Conservation (phyloP, 2,797 vertebrate genomes). For the Spheniscus humboldti region DNA sequence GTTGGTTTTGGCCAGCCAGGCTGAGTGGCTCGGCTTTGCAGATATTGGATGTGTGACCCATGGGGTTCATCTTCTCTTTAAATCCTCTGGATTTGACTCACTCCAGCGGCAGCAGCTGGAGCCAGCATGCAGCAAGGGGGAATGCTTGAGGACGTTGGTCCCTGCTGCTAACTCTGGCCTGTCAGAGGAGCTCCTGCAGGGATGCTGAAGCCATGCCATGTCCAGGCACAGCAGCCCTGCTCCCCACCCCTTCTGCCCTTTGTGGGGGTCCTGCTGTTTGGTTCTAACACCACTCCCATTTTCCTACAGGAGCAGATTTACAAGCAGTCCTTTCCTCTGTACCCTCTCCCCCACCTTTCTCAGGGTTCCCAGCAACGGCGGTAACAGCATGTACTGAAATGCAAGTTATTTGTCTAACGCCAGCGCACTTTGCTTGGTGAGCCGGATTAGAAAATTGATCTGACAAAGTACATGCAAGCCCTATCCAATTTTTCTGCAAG, state of each 20-base stretch:
- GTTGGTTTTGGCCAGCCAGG: neutral
- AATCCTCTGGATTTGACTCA: neutral
- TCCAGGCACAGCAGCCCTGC: neutral
- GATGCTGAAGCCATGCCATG: neutral
- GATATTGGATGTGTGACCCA: neutral
- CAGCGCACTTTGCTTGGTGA: neutral
- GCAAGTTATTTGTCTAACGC: neutral
- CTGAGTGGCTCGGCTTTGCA: neutral
- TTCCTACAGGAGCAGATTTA: neutral
- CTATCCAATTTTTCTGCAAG: neutral
- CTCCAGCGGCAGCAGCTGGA: neutral
- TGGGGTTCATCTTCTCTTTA: neutral
- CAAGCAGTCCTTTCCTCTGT: neutral
- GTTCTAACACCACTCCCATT: neutral
- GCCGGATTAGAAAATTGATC: neutral
- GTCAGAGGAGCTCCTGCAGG: neutral
- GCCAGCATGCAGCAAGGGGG: neutral
- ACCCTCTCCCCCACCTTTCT: neutral
- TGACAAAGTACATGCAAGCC: neutral
- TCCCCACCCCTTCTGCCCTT: neutral
- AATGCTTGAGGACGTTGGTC: neutral
- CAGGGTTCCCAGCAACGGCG: neutral
- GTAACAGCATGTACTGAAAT: neutral
- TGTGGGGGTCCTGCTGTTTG: neutral
- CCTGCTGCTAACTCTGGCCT: neutral